Conservation (phyloP, 2,888 invertebrate species). For the Dione vanillae region DNA sequence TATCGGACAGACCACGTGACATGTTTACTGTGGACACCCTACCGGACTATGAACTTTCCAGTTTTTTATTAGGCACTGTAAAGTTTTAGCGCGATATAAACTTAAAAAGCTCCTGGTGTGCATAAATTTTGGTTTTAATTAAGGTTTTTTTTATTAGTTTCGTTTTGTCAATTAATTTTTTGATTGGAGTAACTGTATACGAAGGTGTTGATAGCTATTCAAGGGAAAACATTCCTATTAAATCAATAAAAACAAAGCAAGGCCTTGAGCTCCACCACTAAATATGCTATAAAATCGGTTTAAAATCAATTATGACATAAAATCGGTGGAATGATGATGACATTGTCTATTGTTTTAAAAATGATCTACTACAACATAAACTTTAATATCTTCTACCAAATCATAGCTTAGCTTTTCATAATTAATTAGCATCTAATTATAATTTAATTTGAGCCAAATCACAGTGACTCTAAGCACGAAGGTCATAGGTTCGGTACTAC, state of each 20-base stretch:
- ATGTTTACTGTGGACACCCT: constrained; percentile 82
- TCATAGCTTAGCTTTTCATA: no score
- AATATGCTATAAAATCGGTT: not conserved
- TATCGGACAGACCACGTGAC: constrained; percentile 74
- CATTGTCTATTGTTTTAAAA: no score
- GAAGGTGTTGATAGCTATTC: not conserved
- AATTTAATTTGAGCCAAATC: no score
- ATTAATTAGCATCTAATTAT: no score
- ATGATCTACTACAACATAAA: no score
- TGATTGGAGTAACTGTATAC: not conserved
- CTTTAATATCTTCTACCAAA: no score
- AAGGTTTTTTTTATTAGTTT: constrained; percentile 4
- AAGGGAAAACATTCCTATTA: not conserved
- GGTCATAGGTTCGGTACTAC: no score
- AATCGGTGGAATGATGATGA: no score
- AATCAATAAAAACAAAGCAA: not conserved
- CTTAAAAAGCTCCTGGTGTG: constrained; percentile 20
- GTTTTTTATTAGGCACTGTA: constrained; percentile 54
- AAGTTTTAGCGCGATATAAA: constrained; percentile 39
- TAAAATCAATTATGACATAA: no score
- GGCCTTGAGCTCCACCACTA: not conserved
- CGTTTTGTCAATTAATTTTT: not conserved
- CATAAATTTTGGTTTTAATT: constrained; percentile 22
- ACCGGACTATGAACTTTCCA: constrained; percentile 67
- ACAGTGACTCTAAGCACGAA: no score